Conservation (phyloP, 2,113 vertebrate genomes). For the Cynopterus brachyotis region DNA sequence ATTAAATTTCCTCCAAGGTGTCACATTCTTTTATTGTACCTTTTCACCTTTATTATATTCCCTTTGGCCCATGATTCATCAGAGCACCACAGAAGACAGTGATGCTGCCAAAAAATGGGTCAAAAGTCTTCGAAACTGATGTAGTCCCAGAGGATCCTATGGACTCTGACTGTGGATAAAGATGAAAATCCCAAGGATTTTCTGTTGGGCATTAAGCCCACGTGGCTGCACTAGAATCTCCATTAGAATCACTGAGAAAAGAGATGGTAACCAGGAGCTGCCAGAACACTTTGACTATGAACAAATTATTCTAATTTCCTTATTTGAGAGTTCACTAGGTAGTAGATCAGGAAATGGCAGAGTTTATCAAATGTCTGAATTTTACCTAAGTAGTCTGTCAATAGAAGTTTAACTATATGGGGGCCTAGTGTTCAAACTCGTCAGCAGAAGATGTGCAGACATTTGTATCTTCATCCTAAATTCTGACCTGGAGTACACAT, state of each 20-base stretch:
- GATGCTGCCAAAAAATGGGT: background rate
- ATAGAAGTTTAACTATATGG: background rate
- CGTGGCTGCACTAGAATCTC: background rate
- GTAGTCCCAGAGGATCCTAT: background rate
- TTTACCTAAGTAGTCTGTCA: background rate
- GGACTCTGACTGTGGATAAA: background rate
- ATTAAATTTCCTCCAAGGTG: background rate
- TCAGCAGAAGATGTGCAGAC: background rate
- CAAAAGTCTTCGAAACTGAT: background rate
- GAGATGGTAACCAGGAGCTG: background rate
- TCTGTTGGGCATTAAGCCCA: background rate
- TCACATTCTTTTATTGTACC: background rate
- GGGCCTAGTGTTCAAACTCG: background rate
- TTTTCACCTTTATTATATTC: background rate
- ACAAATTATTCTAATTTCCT: background rate
- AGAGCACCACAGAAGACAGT: background rate
- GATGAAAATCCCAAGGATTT: background rate
- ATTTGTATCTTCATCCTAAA: background rate
- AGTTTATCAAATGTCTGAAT: background rate
- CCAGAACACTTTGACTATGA: background rate
- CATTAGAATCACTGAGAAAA: background rate
- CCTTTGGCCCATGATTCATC: background rate
- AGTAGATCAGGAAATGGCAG: background rate
- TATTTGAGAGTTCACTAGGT: background rate
- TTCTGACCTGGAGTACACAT: background rate